phyloP scores from a whole-genome alignment of 2,113 vertebrate species.

The Rhinoderma darwinii region DNA sequence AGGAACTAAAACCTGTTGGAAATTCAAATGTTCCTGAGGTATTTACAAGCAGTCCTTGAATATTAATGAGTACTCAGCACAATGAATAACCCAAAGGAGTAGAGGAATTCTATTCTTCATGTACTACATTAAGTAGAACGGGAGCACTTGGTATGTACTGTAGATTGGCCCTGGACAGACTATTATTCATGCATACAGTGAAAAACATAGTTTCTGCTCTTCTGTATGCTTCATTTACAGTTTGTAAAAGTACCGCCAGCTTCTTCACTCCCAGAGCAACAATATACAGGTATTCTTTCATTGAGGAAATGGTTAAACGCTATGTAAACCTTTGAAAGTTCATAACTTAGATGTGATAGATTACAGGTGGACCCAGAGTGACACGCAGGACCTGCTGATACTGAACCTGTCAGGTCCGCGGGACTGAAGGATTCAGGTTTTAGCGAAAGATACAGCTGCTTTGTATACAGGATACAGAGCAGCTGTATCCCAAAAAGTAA shows the following conservation, averaged over 20 bases:
- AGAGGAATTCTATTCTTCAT: conserved; percentile 31
- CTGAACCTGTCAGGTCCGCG: too few relatives aligned
- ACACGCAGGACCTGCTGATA: too few relatives aligned
- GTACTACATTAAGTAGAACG: conserved; percentile 19
- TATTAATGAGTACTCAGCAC: conserved; percentile 49
- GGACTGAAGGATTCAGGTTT: too few relatives aligned
- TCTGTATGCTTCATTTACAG: conserved; percentile 44
- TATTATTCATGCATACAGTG: conserved; percentile 49
- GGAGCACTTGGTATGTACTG: conserved; percentile 54
- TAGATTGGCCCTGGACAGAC: conserved; percentile 40
- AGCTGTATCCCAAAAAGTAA: too few relatives aligned
- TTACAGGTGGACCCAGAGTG: too few relatives aligned
- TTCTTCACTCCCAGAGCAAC: not conserved
- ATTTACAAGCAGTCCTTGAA: conserved; percentile 43
- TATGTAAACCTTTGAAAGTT: too few relatives aligned
- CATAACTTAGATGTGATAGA: too few relatives aligned
- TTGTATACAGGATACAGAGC: too few relatives aligned
- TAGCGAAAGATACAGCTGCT: too few relatives aligned
- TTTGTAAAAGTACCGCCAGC: not conserved
- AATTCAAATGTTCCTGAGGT: conserved; percentile 33
- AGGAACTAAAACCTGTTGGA: conserved; percentile 30
- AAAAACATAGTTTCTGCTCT: conserved; percentile 17
- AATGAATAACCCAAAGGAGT: conserved; percentile 34
- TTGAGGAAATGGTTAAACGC: not conserved
- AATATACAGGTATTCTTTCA: not conserved